Percentiles rank a stretch among this genome's conserved stretches.
These are phyloP conservation scores for Tinea semifulvella DNA, from an alignment of 2,888 invertebrate species.

Conservation along the genomic window DNA sequence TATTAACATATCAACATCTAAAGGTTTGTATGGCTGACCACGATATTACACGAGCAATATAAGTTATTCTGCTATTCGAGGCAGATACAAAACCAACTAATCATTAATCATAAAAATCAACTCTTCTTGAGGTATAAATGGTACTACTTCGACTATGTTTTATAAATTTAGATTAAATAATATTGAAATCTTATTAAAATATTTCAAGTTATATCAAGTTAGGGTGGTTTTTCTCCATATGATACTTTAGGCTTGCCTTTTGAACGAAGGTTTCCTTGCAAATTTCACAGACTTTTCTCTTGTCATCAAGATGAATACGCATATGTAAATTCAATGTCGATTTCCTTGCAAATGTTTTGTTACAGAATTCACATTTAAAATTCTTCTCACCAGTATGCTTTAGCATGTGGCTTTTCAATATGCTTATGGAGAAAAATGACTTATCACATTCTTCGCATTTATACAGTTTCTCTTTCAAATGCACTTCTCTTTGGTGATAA, in stretches of 20 bases:
- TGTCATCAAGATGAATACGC: conserved; percentile 22
- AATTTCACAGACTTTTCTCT: conserved; percentile 14
- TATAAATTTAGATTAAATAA: too few species aligned
- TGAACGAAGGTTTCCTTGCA: conserved; percentile 22
- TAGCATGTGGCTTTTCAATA: conserved; percentile 19
- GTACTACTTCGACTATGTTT: too few species aligned
- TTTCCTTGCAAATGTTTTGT: conserved; percentile 26
- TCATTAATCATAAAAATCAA: too few species aligned
- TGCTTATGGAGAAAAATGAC: conserved; percentile 20
- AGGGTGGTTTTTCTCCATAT: conserved; percentile 25
- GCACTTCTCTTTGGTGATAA: conserved; percentile 25
- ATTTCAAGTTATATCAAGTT: conserved; percentile 10
- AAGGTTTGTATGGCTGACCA: too few species aligned
- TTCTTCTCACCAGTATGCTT: conserved; percentile 24
- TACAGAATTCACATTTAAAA: conserved; percentile 27
- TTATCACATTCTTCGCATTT: conserved; percentile 19
- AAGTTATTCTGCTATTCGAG: too few species aligned
- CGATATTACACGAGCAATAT: too few species aligned
- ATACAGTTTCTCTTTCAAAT: conserved; percentile 12
- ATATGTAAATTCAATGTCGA: conserved; percentile 21
- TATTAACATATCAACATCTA: too few species aligned
- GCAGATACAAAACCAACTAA: too few species aligned
- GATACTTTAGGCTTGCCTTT: conserved; percentile 26
- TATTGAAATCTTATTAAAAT: too few species aligned
- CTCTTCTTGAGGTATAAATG: too few species aligned